These are phyloP conservation scores for Tethya wilhelma DNA, from an alignment of 37 sponge, comb jelly and placozoan genomes.

Conservation along the genomic window DNA sequence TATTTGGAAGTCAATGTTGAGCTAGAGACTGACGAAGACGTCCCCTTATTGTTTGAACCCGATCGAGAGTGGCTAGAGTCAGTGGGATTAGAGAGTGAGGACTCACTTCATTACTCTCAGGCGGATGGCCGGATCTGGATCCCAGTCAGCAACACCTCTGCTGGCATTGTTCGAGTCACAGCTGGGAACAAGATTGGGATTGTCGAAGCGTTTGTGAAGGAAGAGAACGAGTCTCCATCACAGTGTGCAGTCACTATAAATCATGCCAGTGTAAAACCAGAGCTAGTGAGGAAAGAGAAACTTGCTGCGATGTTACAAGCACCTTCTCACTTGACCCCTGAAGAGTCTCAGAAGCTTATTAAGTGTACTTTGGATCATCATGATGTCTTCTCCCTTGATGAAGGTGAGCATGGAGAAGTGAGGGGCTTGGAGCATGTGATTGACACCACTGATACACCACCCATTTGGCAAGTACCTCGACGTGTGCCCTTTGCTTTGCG, in stretches of 20 bases:
- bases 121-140: not conserved
- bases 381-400: not conserved
- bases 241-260: not conserved
- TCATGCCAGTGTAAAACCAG: not conserved
- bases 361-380: not conserved
- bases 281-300: not conserved
- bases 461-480: conserved; percentile 3
- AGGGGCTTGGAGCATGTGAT: not conserved
- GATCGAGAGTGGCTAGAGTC: not conserved
- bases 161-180: not conserved
- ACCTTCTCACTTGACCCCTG: not conserved
- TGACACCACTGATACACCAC: conserved; percentile 1
- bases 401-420: conserved; percentile 5
- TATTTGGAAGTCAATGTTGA: not conserved
- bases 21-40: not conserved
- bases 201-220: not conserved
- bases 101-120: not conserved
- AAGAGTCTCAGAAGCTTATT: not conserved
- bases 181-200: not conserved
- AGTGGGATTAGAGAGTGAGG: not conserved
- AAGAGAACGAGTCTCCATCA: not conserved
- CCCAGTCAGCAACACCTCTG: not conserved
- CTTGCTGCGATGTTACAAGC: not conserved
- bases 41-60: not conserved
- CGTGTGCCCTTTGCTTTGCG: conserved; percentile 13